Conservation (phyloP, 2,888 invertebrate species). For the Taenaris catops region DNA sequence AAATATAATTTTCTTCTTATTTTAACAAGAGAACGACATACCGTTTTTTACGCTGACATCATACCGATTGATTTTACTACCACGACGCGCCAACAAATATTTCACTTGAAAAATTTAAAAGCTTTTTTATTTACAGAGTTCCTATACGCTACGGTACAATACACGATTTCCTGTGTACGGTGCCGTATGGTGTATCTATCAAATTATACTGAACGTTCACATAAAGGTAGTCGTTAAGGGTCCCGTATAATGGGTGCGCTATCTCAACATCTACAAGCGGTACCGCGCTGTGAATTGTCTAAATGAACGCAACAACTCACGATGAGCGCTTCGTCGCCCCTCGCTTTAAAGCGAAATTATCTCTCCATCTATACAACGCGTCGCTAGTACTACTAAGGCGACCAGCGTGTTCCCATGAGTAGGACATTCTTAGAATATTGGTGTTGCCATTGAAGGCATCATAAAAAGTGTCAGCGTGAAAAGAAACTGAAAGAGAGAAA, state of each 20-base stretch:
- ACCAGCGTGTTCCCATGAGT: background rate
- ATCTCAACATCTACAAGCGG: slow-evolving; percentile 53
- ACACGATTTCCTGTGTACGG: slow-evolving; percentile 3
- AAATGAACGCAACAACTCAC: slow-evolving; percentile 68
- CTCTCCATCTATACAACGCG: slow-evolving; percentile 59
- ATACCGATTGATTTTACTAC: too few species aligned
- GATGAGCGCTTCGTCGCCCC: slow-evolving; percentile 52
- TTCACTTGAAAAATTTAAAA: too few species aligned
- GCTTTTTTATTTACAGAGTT: too few species aligned
- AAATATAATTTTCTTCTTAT: too few species aligned
- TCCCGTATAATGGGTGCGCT: slow-evolving; percentile 53
- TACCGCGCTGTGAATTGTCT: slow-evolving; percentile 63
- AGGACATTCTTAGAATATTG: too few species aligned
- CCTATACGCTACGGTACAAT: background rate
- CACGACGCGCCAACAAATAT: too few species aligned
- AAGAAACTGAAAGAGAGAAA: too few species aligned
- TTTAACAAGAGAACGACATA: too few species aligned
- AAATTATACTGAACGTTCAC: slow-evolving; percentile 56
- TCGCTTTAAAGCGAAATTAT: slow-evolving; percentile 69
- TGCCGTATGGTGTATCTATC: slow-evolving; percentile 31
- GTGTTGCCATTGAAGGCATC: too few species aligned
- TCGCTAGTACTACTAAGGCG: slow-evolving; percentile 5
- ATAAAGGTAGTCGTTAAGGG: slow-evolving; percentile 52
- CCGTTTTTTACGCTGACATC: too few species aligned
- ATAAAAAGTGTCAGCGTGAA: too few species aligned